These are phyloP conservation scores for Ispidina lecontei DNA, from an alignment of 2,797 vertebrate genomes.

Conservation along the genomic window DNA sequence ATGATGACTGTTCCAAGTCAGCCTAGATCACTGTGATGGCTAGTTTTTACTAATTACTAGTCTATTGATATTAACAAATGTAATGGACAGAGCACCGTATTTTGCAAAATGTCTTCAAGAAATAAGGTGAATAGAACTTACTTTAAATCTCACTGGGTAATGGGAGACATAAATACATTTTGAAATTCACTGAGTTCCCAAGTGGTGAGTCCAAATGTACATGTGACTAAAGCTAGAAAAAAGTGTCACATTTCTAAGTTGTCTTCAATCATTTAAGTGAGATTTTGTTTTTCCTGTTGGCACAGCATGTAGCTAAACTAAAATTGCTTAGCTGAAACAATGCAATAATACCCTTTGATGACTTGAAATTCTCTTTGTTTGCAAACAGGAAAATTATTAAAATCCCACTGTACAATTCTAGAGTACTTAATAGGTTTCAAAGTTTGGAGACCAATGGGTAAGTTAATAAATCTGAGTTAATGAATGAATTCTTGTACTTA, in stretches of 20 bases:
- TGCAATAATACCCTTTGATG: neutral
- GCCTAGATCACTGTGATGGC: neutral
- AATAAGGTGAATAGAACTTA: neutral
- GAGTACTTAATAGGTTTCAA: neutral
- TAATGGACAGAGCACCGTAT: neutral
- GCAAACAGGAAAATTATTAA: neutral
- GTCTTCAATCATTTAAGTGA: neutral
- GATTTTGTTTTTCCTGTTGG: neutral
- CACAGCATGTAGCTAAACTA: neutral
- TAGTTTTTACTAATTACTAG: neutral
- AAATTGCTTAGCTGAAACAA: neutral
- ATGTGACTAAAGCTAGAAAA: neutral
- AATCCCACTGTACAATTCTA: neutral
- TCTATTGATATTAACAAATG: neutral
- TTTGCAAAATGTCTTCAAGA: neutral
- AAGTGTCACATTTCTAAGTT: neutral
- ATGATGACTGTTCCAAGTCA: neutral
- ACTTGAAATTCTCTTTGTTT: neutral
- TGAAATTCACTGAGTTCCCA: neutral
- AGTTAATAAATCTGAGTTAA: neutral
- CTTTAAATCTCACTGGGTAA: neutral
- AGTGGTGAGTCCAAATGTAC: neutral
- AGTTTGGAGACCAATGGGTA: neutral
- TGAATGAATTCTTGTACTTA: neutral
- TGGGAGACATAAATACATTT: neutral